Evolutionary conservation across 2,888 invertebrate genomes (phyloP), one percentile per base, ranked within the genome.

Genomic region (Norana najaformis): DNA sequence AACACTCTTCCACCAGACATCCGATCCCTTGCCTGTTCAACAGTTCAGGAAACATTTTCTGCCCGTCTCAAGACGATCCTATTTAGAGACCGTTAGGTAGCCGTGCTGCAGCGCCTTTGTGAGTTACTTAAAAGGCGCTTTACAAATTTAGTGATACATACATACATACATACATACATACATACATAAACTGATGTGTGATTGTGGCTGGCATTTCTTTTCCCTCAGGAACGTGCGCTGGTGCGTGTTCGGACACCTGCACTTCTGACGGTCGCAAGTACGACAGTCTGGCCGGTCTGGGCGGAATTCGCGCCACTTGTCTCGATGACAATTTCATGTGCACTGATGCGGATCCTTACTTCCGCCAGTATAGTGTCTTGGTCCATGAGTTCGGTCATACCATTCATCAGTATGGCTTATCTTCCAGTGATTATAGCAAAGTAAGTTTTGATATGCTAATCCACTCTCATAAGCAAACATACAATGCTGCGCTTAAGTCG

Each of bases 191-290:
- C n/a, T n/a, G n/a, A n/a, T n/a, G n/a, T n/a, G n/a, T 30, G 53
- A 69, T n/a, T 1, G n/a, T 69, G 69, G 30, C 69, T 69, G 69
- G 30, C 8, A 23, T 85, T 35, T 36, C 23, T 18, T 35, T 41
- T 89, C 14, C 88, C 90, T 34, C 89, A 93, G 93, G 91, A 6
- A 91, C 90, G 14, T 93, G 93, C 90, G 90, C 91, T 41, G 93
- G 93, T 16, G 35, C 83, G 4, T 94, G 93, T 89, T 30, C 90
- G 0, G 37, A 83, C 14, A 92, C 93, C 0, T 93, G 93, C 90
- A 93, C 93, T 6, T 92, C 92, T 89, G 93, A 93, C 89, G 93
- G 93, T 14, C 92, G 94, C 34, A 93, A 91, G 89, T 91, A 90
- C 37, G 91, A 91, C 83, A 83, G 82, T 36, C 90, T 91, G 83